Conservation (phyloP, 2,888 invertebrate genomes). For the Sesamia inferens region DNA sequence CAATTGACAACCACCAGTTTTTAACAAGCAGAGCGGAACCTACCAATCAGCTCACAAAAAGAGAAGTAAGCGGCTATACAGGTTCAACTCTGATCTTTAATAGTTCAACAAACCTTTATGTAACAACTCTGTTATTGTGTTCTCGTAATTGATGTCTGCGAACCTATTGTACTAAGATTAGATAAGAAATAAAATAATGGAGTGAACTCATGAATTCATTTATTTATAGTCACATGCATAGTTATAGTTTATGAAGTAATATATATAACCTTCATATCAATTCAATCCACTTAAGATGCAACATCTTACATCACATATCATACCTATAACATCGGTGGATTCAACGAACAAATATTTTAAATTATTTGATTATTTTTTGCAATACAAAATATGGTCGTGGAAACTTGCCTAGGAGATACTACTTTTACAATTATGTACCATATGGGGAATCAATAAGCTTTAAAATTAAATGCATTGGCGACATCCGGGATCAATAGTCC, state of each 20-base stretch:
- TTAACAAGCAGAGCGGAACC: constrained; percentile 22
- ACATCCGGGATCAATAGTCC: constrained; percentile 59
- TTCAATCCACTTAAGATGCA: constrained; percentile 44
- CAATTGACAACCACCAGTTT: constrained; percentile 15
- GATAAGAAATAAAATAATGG: constrained; percentile 52
- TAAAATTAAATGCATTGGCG: constrained; percentile 41
- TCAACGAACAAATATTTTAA: constrained; percentile 33
- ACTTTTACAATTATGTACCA: constrained; percentile 38
- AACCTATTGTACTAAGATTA: constrained; percentile 28
- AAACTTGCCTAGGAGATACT: constrained; percentile 14
- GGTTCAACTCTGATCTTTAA: constrained; percentile 12
- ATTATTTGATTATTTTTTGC: constrained; percentile 44
- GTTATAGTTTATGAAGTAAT: constrained; percentile 22
- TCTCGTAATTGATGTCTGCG: constrained; percentile 30
- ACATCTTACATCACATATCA: constrained; percentile 11
- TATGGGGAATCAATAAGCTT: constrained; percentile 25
- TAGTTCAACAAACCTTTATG: constrained; percentile 43
- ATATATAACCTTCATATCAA: constrained; percentile 52
- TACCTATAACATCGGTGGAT: constrained; percentile 7
- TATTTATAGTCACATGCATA: constrained; percentile 47
- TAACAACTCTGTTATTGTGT: constrained; percentile 12
- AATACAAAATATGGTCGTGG: constrained; percentile 24
- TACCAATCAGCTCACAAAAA: constrained; percentile 25
- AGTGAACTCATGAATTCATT: constrained; percentile 53
- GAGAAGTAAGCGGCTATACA: constrained; percentile 8